Evolutionary conservation across 2,797 vertebrate species (phyloP), one percentile per base, ranked within the genome.

Genomic region (Orestias chungarensis): DNA sequence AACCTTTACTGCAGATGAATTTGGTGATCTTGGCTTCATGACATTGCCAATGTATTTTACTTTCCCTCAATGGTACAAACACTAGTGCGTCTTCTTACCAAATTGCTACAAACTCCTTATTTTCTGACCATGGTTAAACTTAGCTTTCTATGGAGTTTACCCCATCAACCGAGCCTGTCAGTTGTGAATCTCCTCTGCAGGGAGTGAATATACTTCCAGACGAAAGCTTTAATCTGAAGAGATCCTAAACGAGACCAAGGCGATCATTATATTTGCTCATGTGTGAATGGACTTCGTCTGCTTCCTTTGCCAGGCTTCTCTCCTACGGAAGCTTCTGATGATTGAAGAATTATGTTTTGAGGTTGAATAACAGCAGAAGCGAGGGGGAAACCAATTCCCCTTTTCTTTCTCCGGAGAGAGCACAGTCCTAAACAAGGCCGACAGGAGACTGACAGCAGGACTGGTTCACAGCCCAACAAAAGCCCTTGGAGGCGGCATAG

Each of bases 111-210:
- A 85, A 78, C 76, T 47, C 44, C 68, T 76, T 64, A 76, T 82
- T 73, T 75, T 80, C 47, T 86, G 84, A 91, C 87, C 64, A 71
- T 86, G 83, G 87, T 88, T 89, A 85, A 82, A 85, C 73, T 38
- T 55, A 25, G 33, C 55, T 68, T 86, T 85, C 80, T 38, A 74
- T 47, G 76, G 74, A 84, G 55, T 73, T 88, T 79, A 85, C 74
- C 87, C 73, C 25, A 68, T 87, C 87, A 88, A 89, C 89, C 89
- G 87, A 80, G 74, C 76, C 81, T 82, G 87, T 85, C 91, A 89
- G 73, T 74, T 65, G 72, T 0, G 40, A 75, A 71, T 79, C 66
- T 83, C 79, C 82, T 78, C 66, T 64, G n/a, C 43, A 79, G 67
- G 67, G 66, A 65, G 68, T 75, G 65, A 72, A 79, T 70, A 81